Evolutionary conservation across 2,113 vertebrate species (phyloP), one percentile per base, ranked within the genome.

Genomic region (Oenanthe oenanthe): DNA sequence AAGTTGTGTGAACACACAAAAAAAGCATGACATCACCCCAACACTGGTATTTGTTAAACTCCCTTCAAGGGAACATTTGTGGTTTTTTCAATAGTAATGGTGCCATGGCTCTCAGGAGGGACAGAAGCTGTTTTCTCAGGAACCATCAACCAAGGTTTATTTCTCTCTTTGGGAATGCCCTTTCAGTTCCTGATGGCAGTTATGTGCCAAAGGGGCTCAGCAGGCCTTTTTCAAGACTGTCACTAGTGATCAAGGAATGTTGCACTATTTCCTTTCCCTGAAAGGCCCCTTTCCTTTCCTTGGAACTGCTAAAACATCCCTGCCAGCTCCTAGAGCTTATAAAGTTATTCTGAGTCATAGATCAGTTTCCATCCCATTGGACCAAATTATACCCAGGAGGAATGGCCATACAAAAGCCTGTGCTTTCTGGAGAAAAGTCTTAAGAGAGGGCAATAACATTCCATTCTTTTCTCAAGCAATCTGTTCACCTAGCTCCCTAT

Each of bases 11-110:
- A 89, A 58, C 32, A 71, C 68, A 88, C 8, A 93, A 34, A 68
- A 82, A 82, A 88, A 72, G 68, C 34, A 92, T 95, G 61, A 95
- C 83, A 92, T 96, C 83, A 96, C 47, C 61, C 56, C 63, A 86
- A 47, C 36, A 58, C 29, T 79, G 4, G 9, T 22, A 84, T 78
- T 89, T 77, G 36, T 94, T 89, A 57, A 81, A 24, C 12, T 78
- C 32, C 71, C 56, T 86, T 40, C 36, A 53, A 89, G 48, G n/a
- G 25, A 77, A 78, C 62, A 19, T 75, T 96, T 86, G 70, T 89
- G 24, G 0, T 10, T 53, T 67, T 68, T 81, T 86, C 81, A 79
- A 76, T 85, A 89, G 72, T 77, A 88, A 88, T 73, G 43, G 45
- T 81, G 61, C 10, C 45, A 61, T 50, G 28, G 29, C 17, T 97